Conservation (phyloP, 2,113 vertebrate species). For the Pterophyllum scalare region DNA sequence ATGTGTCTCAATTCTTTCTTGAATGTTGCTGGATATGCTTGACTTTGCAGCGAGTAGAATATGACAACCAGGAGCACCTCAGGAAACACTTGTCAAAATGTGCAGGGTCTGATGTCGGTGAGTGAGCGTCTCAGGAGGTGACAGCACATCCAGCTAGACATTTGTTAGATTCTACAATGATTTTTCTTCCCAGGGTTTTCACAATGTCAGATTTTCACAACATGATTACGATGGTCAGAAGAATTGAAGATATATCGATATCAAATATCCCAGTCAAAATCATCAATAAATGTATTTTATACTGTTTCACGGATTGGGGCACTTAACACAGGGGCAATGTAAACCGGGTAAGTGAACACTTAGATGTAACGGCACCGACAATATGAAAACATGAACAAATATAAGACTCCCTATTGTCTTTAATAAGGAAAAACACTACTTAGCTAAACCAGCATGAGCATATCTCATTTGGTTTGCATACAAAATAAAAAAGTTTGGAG, state of each 20-base stretch:
- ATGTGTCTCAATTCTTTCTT: constrained; percentile 19
- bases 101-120: constrained; percentile 11
- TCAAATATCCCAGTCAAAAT: background rate
- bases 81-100: constrained; percentile 34
- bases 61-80: constrained; percentile 17
- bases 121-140: background rate
- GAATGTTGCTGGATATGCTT: constrained; percentile 24
- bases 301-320: background rate
- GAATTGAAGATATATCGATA: no score
- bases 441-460: background rate
- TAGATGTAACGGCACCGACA: background rate
- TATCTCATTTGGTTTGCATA: background rate
- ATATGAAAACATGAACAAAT: background rate
- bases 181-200: background rate
- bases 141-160: background rate
- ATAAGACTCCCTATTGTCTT: background rate
- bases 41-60: constrained; percentile 15
- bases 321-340: background rate
- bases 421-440: no score
- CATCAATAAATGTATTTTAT: background rate
- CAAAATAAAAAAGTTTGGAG: background rate
- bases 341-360: background rate
- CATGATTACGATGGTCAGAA: no score
- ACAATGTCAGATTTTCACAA: background rate
- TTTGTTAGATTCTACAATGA: background rate